phyloP scores from a whole-genome alignment of 35 echinoderm and acorn worm species.

The Hemicentrotus pulcherrimus region DNA sequence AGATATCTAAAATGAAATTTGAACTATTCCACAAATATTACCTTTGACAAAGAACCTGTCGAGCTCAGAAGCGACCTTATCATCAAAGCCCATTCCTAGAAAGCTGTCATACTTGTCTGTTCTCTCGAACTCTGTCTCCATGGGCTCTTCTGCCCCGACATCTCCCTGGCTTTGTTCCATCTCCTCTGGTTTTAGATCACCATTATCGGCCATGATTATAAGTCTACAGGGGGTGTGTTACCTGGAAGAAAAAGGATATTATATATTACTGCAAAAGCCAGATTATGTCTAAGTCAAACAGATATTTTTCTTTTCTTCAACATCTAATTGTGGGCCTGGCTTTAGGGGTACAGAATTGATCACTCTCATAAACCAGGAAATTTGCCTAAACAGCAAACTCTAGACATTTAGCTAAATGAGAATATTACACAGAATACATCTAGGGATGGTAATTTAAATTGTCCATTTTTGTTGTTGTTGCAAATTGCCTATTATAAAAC shows the following conservation, averaged over 20 bases:
- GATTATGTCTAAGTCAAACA: too few species aligned
- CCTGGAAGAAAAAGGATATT: not conserved
- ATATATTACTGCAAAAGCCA: too few species aligned
- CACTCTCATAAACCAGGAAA: too few species aligned
- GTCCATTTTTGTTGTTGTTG: too few species aligned
- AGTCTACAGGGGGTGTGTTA: not conserved
- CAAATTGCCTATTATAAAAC: too few species aligned
- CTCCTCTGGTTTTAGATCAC: slow-evolving; percentile 54
- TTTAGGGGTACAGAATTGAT: too few species aligned
- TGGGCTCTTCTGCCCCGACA: slow-evolving; percentile 67
- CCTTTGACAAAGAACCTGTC: slow-evolving; percentile 81
- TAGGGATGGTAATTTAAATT: too few species aligned
- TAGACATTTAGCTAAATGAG: too few species aligned
- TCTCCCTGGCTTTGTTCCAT: slow-evolving; percentile 61
- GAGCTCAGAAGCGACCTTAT: slow-evolving; percentile 88
- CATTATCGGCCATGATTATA: slow-evolving; percentile 67
- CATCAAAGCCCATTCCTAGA: slow-evolving; percentile 77
- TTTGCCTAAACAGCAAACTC: too few species aligned
- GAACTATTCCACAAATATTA: not conserved
- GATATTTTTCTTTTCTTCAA: too few species aligned
- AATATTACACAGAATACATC: too few species aligned
- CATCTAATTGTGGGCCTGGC: too few species aligned
- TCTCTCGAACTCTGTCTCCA: slow-evolving; percentile 77
- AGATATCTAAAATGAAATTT: not conserved
- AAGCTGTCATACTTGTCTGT: slow-evolving; percentile 91